phyloP scores from a whole-genome alignment of 2,797 vertebrate species.

The Anomalospiza imberbis region DNA sequence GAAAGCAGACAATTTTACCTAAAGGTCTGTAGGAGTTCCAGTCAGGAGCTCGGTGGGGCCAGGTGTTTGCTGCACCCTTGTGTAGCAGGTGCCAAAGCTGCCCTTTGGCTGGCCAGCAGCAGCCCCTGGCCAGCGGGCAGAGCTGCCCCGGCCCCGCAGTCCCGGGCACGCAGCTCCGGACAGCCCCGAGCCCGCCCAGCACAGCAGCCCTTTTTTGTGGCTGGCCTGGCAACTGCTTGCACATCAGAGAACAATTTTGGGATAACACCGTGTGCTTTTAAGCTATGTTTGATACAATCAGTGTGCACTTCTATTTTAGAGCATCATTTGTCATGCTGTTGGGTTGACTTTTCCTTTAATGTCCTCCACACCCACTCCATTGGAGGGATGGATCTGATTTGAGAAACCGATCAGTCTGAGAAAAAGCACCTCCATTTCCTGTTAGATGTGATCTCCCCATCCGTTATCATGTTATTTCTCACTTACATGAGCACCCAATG shows the following conservation, averaged over 20 bases:
- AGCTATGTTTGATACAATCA: background rate
- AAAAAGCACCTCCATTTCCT: background rate
- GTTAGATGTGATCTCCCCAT: background rate
- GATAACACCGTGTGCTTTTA: background rate
- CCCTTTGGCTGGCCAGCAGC: no score
- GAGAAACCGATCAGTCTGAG: background rate
- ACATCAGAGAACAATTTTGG: background rate
- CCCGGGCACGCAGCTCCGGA: no score
- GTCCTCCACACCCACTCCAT: background rate
- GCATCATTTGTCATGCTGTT: background rate
- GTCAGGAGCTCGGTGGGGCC: background rate
- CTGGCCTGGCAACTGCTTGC: background rate
- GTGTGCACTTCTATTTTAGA: background rate
- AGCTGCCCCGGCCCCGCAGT: no score
- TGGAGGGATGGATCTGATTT: background rate
- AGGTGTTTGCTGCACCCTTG: background rate
- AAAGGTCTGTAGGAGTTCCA: fast-evolving
- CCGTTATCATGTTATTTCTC: fast-evolving
- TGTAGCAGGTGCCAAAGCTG: background rate
- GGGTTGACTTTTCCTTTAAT: background rate
- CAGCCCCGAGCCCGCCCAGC: background rate
- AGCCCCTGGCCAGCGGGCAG: no score
- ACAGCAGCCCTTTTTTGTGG: background rate
- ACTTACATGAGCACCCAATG: background rate
- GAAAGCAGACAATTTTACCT: background rate